Evolutionary conservation across 1,140 invertebrate species (phyloP), one percentile per base, ranked within the genome.

Genomic region (Drosophila nikananu): DNA sequence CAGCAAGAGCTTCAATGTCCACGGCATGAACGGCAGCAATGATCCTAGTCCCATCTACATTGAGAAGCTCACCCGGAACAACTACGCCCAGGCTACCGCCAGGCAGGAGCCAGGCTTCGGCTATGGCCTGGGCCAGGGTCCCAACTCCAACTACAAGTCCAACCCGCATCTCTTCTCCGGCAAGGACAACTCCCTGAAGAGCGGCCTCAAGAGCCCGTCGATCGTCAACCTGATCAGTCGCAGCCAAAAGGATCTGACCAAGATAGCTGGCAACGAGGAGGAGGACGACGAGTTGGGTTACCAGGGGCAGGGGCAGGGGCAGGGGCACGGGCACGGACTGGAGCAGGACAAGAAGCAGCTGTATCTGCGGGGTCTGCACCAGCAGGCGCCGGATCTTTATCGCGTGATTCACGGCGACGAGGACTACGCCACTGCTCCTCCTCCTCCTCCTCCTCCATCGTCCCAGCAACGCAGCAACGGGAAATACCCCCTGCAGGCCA

Each of bases 1-100:
- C 58, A 97, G 97, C 93, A 97, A 97, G 93, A 97, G 97, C 93
- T 97, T 98, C 93, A 97, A 97, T 93, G 96, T 97, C 51, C 96
- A 97, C 77, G 95, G 94, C 77, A 87, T 92, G 90, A 93, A 93
- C 42, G 94, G 92, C 62, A 91, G 91, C 76, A 92, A 92, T 35
- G 91, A 93, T 83, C 92, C 92, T 71, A 93, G 91, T 92, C 92
- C 92, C 61, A 93, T 93, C 32, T 93, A 93, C 42, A 93, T 93
- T 19, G 92, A 93, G 73, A 93, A 93, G 63, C 67, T 93, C 15
- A 92, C 89, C 2, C 57, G 80, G 13, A 93, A 93, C 51, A 92
- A 92, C 55, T 93, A 93, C 19, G 58, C 48, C 10, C 66, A 6
- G 1, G 0, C n/a, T n/a, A n/a, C 48, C 4, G 0, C 13, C 21